A percentile compares a stretch with the other conserved stretches of the same genome.
Evolutionary conservation across 2,797 vertebrate genomes (phyloP).

Genomic region (Sebastes hubbsi): DNA sequence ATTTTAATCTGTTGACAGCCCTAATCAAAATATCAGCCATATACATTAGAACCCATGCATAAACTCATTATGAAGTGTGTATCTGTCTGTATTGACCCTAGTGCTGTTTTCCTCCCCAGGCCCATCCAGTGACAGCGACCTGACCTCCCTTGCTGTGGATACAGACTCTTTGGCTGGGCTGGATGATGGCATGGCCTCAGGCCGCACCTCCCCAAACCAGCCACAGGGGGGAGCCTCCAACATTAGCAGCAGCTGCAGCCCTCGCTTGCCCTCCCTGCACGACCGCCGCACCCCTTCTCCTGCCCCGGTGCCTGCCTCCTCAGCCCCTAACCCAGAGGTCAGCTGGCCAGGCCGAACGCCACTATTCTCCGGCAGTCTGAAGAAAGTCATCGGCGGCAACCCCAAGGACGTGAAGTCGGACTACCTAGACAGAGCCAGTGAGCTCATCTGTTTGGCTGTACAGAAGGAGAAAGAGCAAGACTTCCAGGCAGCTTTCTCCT

Average conservation of each 20-base stretch:
- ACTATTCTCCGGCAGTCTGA: slow-evolving; percentile 86
- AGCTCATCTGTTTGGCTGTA: slow-evolving; percentile 90
- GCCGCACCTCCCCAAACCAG: slow-evolving; percentile 90
- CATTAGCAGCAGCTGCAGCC: slow-evolving; percentile 74
- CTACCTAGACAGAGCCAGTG: slow-evolving; percentile 92
- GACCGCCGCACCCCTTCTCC: slow-evolving; percentile 72
- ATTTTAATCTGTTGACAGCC: too few relatives aligned
- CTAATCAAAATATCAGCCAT: not conserved
- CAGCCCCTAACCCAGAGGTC: slow-evolving; percentile 82
- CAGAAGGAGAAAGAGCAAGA: slow-evolving; percentile 93
- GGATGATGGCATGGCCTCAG: slow-evolving; percentile 99
- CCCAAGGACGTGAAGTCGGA: slow-evolving; percentile 83
- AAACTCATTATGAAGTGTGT: not conserved
- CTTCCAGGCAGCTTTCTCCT: slow-evolving; percentile 90
- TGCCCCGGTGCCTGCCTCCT: slow-evolving; percentile 65
- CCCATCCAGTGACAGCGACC: slow-evolving; percentile 91
- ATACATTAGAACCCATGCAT: not conserved
- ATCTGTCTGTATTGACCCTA: not conserved
- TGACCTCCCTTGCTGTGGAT: slow-evolving; percentile 90
- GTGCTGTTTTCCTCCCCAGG: slow-evolving; percentile 71
- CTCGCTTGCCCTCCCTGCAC: slow-evolving; percentile 69
- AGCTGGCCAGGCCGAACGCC: slow-evolving; percentile 77
- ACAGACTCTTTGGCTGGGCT: slow-evolving; percentile 89
- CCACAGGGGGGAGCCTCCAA: slow-evolving; percentile 79
- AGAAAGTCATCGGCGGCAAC: slow-evolving; percentile 63